Evolutionary conservation across 2,113 vertebrate species (phyloP).

Genomic region (Sciurus niger): DNA sequence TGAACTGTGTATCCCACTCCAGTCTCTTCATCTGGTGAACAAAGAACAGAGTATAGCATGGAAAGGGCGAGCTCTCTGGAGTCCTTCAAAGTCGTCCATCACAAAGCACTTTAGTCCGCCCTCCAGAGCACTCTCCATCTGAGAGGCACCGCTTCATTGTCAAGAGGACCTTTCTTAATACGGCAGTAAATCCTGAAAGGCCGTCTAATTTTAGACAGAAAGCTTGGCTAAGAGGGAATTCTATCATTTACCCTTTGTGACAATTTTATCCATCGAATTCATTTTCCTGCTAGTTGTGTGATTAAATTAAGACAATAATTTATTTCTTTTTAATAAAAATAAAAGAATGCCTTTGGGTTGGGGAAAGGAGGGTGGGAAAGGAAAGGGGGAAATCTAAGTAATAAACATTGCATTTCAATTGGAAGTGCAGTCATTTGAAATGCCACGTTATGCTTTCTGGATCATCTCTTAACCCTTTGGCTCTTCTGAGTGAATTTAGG

Average conservation of each 20-base stretch:
- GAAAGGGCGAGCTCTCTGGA: conserved; percentile 85
- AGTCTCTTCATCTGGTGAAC: conserved; percentile 85
- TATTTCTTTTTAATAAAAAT: conserved; percentile 89
- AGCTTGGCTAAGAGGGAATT: conserved; percentile 85
- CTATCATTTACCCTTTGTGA: conserved; percentile 88
- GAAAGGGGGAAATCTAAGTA: conserved; percentile 83
- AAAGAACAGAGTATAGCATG: conserved; percentile 86
- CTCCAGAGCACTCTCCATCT: conserved; percentile 83
- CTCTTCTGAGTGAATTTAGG: conserved; percentile 80
- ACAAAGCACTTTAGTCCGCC: conserved; percentile 86
- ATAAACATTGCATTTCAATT: conserved; percentile 82
- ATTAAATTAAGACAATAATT: conserved; percentile 90
- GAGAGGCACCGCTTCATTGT: conserved; percentile 87
- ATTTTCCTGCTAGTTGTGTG: conserved; percentile 88
- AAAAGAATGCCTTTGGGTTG: conserved; percentile 70
- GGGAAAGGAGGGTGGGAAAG: neutral
- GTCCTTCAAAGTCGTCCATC: conserved; percentile 87
- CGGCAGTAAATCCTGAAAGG: conserved; percentile 88
- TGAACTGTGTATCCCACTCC: conserved; percentile 83
- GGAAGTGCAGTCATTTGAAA: conserved; percentile 86
- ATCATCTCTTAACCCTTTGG: conserved; percentile 84
- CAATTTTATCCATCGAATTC: conserved; percentile 90
- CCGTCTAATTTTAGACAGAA: conserved; percentile 88
- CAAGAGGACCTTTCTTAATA: conserved; percentile 88
- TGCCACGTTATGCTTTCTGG: conserved; percentile 80